These are phyloP conservation scores for Hipparchia semele DNA, from an alignment of 2,888 invertebrate species.

Conservation along the genomic window DNA sequence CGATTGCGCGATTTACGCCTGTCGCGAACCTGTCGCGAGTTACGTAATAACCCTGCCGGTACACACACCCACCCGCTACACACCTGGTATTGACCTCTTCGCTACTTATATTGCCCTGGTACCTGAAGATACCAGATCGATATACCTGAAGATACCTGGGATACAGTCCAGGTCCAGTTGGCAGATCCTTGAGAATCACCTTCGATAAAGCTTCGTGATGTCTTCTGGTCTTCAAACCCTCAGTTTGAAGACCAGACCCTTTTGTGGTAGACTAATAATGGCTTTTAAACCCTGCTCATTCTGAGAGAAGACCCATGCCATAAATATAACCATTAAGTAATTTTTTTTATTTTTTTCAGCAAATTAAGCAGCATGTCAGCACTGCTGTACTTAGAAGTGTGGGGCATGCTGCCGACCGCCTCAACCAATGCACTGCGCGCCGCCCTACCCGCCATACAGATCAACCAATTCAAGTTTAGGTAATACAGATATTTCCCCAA, in stretches of 20 bases:
- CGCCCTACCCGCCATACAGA: conserved; percentile 63
- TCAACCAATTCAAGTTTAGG: conserved; percentile 80
- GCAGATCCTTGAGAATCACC: no score
- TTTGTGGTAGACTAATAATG: no score
- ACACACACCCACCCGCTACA: no score
- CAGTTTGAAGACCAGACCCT: no score
- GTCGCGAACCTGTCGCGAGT: no score
- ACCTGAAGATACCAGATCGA: background rate
- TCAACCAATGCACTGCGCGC: conserved; percentile 66
- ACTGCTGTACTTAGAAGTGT: conserved; percentile 90
- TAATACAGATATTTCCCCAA: conserved; percentile 35
- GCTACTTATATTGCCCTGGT: conserved; percentile 1
- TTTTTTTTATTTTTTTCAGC: background rate
- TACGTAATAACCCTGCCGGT: no score
- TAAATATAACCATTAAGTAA: background rate
- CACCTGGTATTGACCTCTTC: background rate
- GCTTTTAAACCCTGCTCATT: no score
- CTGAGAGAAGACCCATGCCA: background rate
- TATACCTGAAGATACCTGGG: no score
- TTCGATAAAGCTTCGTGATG: no score
- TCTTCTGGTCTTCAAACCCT: no score
- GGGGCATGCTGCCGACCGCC: conserved; percentile 88
- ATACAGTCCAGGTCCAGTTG: no score
- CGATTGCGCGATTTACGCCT: no score
- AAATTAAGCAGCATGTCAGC: conserved; percentile 83